Conservation (phyloP, 2,113 vertebrate species). For the Alexandromys fortis region DNA sequence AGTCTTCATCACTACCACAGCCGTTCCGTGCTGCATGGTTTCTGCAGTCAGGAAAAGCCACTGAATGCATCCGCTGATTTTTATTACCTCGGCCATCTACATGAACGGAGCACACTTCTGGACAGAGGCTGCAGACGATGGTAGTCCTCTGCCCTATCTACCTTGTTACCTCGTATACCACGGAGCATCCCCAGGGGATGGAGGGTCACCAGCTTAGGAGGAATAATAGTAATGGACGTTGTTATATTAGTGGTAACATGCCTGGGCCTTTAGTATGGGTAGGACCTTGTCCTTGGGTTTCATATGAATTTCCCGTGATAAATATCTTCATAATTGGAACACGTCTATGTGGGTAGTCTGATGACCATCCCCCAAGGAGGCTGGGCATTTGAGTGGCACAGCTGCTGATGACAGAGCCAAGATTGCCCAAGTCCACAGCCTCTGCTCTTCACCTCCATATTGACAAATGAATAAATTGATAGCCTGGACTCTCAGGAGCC, state of each 20-base stretch:
- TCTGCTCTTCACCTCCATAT: background rate
- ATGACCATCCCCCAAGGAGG: background rate
- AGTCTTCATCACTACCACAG: background rate
- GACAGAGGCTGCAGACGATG: background rate
- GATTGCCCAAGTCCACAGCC: background rate
- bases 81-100: background rate
- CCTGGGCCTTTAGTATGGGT: background rate
- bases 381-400: background rate
- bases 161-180: background rate
- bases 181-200: accelerated
- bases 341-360: background rate
- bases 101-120: background rate
- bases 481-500: background rate
- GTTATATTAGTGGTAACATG: background rate
- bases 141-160: background rate
- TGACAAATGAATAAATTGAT: background rate
- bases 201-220: background rate
- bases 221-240: background rate
- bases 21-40: background rate
- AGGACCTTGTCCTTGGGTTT: background rate
- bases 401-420: background rate
- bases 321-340: background rate
- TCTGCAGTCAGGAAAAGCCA: background rate
- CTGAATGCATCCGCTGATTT: background rate
- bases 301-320: accelerated